phyloP scores from a whole-genome alignment of 2,113 vertebrate genomes.

The Rostratula benghalensis region DNA sequence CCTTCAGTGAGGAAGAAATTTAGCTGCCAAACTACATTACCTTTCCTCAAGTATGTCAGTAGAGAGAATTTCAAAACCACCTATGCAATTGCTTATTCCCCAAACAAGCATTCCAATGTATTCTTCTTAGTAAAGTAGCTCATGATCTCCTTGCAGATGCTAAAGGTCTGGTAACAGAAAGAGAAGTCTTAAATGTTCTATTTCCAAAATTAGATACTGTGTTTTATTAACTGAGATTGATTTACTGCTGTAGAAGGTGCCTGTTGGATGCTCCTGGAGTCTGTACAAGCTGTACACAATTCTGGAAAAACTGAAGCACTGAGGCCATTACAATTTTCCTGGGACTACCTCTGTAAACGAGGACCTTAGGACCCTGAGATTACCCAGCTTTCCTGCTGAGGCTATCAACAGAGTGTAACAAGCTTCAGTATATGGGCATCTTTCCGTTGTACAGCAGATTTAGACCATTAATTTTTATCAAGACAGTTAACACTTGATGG shows the following conservation, averaged over 20 bases:
- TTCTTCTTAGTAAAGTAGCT: not conserved
- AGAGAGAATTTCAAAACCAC: not conserved
- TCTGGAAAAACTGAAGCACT: not conserved
- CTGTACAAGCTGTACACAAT: not conserved
- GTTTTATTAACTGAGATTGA: not conserved
- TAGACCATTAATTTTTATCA: not conserved
- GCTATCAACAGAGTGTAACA: not conserved
- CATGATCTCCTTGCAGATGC: not conserved
- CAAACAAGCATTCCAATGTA: not conserved
- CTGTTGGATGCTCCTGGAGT: not conserved
- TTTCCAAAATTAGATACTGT: not conserved
- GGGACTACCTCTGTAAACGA: not conserved
- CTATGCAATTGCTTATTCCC: not conserved
- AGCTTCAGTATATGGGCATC: not conserved
- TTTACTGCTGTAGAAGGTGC: not conserved
- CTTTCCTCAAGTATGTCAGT: not conserved
- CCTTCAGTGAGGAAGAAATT: not conserved
- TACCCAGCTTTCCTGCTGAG: not conserved
- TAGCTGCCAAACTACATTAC: constrained; percentile 1
- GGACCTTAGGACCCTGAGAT: not conserved
- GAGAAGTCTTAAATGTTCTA: not conserved
- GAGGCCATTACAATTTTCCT: not conserved
- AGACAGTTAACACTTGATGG: not conserved
- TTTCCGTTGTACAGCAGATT: not conserved
- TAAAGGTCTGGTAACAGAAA: not conserved